Evolutionary conservation across 35 echinoderm and acorn worm species (phyloP), one percentile per base, ranked within the genome.

Genomic region (Acanthaster planci): DNA sequence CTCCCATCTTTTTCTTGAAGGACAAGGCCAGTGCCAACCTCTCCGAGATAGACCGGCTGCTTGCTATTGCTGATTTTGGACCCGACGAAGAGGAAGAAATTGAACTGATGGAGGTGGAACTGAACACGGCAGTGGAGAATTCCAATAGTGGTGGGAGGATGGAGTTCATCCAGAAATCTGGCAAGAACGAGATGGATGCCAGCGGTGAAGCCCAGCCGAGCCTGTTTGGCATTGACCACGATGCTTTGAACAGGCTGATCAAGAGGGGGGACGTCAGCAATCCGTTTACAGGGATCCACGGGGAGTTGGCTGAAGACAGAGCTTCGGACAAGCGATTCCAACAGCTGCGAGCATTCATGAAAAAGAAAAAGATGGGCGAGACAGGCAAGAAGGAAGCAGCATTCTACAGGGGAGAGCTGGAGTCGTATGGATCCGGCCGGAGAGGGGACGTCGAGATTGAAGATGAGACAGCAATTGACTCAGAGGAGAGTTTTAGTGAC

Each of bases 1-100:
- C 94, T 32, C 64, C 79, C 7, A 77, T 97, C 6, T 77, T 79
- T 6, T 97, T 97, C 80, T 23, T 93, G 9, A 80, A 83, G 39
- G 94, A 97, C 72, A 97, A 81, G 51, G 79, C 67, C 37, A 88
- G 86, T 53, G 90, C 90, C 50, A 90, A 78, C 67, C 86, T 52
- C 18, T 87, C 94, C 40, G 90, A 92, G 53, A 72, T 97, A 29
- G 87, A 93, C 16, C 29, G 60, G 54, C 80, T 97, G 16, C 90
- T 97, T 21, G 76, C 87, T 8, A 56, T 76, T 22, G 94, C 90
- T 0, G 94, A 97, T 42, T 32, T 90, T 57, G 91, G 91, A 36
- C 91, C 91, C 39, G 39, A 29, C 8, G 84, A 92, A 23, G n/a
- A 47, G 42, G 81, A 90, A 0, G 60, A 84, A 26, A 39, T 8